Evolutionary conservation across 2,113 vertebrate species (phyloP).

Genomic region (Leptocoma aspasia): DNA sequence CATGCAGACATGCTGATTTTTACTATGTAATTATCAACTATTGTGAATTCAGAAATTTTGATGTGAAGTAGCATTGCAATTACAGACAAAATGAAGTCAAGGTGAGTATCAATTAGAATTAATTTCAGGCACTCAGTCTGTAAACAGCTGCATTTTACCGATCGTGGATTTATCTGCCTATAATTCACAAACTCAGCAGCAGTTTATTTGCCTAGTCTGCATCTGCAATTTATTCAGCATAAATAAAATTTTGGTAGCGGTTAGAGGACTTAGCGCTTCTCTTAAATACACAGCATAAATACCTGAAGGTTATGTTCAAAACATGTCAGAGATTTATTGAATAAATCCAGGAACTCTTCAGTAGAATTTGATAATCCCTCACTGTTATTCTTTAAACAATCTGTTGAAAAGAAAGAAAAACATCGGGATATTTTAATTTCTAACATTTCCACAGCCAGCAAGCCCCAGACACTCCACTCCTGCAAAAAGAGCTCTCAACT

Average conservation of each 20-base stretch:
- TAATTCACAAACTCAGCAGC: background rate
- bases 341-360: conserved; percentile 76
- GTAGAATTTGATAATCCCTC: conserved; percentile 79
- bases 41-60: conserved; percentile 25
- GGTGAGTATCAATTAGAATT: conserved; percentile 44
- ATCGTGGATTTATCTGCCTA: conserved; percentile 10
- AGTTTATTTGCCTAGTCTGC: background rate
- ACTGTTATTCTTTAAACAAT: conserved; percentile 75
- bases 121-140: conserved; percentile 26
- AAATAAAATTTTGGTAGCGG: background rate
- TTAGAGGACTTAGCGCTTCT: conserved; percentile 18
- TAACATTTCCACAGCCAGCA: background rate
- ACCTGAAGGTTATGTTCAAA: conserved; percentile 89
- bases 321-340: conserved; percentile 85
- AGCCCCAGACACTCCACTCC: background rate
- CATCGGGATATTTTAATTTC: conserved; percentile 16
- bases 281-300: conserved; percentile 47
- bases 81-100: conserved; percentile 55
- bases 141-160: conserved; percentile 34
- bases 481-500: conserved; percentile 7
- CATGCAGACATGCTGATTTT: background rate
- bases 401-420: conserved; percentile 69
- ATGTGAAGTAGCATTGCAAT: conserved; percentile 15
- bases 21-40: conserved; percentile 30
- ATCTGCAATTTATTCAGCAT: background rate